These are phyloP conservation scores for Catamblyrhynchus diadema DNA, from an alignment of 2,797 vertebrate species.

Conservation along the genomic window DNA sequence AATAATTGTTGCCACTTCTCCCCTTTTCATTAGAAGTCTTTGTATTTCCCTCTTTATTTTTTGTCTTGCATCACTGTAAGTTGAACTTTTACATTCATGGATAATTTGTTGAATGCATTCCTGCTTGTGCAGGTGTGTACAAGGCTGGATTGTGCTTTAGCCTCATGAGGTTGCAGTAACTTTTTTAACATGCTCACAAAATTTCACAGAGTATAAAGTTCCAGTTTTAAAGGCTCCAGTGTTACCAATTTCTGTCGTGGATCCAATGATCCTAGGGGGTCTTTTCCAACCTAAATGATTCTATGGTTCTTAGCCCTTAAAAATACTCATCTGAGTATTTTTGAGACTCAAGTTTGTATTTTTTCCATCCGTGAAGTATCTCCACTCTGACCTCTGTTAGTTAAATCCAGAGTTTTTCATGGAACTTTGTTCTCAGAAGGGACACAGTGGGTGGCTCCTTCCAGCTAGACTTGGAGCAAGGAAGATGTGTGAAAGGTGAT, in stretches of 20 bases:
- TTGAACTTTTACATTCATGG: not conserved
- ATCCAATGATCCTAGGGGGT: not conserved
- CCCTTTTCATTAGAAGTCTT: not conserved
- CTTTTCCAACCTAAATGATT: not conserved
- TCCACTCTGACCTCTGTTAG: not conserved
- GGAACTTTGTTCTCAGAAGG: not conserved
- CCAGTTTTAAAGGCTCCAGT: not conserved
- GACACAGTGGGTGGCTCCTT: not conserved
- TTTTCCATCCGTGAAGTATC: not conserved
- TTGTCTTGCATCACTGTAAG: not conserved
- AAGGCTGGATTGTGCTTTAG: not conserved
- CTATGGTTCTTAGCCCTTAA: not conserved
- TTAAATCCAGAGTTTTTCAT: not conserved
- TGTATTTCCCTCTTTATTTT: not conserved
- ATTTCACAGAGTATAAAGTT: not conserved
- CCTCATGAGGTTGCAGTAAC: not conserved
- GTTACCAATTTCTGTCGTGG: not conserved
- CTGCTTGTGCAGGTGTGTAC: not conserved
- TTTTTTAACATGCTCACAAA: not conserved
- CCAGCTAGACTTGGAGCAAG: not conserved
- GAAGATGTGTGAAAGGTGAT: not conserved
- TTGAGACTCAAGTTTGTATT: not conserved
- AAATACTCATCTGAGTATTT: not conserved
- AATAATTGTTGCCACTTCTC: not conserved
- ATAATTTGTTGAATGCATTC: not conserved